Evolutionary conservation across 2,888 invertebrate species (phyloP), one percentile per base, ranked within the genome.

Genomic region (Amphipyra tragopoginis): DNA sequence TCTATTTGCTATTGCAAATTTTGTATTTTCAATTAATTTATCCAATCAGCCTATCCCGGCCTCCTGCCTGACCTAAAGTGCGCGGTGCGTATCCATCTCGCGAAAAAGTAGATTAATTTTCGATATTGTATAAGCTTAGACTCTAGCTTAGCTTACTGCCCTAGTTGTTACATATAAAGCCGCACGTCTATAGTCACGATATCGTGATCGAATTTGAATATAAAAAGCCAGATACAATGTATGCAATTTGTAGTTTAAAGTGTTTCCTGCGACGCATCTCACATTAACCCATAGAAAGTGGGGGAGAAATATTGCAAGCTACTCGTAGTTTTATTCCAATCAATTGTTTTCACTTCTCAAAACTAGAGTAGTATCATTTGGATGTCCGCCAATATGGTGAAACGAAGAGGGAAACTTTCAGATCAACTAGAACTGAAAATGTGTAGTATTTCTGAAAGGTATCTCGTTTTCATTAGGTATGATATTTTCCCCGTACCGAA

Each of bases 1-100:
- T 47, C 8, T 72, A 42, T 43, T 14, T 38, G 42, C 8, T 72
- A 42, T 43, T 56, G 43, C 47, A 48, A 39, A 49, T 15, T 7
- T 21, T 6, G 49, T 26, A 43, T 43, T 11, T 43, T 29, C 7
- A n/a, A 44, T 43, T n/a, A 39, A 39, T 13, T 13, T 11, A n/a
- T 29, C 29, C n/a, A n/a, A 29, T 29, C 5, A n/a, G n/a, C 29
- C 5, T 29, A 29, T 5, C 29, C 3, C 29, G 29, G 5, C 5
- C 5, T 29, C 4, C 29, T 29, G 29, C 5, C 5, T 5, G 29
- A 29, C 29, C 3, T 29, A 29, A 29, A 29, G 5, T 29, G 29
- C 5, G 29, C 29, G n/a, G n/a, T n/a, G n/a, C n/a, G n/a, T n/a
- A n/a, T n/a, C 29, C 29, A 3, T 29, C 5, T 5, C 29, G 29